Conservation (phyloP, 2,113 vertebrate genomes). For the Athene cunicularia region DNA sequence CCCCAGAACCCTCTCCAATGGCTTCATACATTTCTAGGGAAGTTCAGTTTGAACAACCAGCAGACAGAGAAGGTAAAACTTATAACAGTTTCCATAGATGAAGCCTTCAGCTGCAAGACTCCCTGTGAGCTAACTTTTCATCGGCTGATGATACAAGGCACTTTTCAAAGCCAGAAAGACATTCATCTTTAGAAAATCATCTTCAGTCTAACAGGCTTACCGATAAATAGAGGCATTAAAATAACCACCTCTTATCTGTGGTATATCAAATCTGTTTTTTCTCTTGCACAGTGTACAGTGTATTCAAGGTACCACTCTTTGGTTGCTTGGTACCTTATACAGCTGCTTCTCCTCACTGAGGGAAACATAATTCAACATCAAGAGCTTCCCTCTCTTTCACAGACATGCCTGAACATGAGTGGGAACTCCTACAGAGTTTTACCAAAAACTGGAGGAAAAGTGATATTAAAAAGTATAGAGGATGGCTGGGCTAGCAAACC, state of each 20-base stretch:
- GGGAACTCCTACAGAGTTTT: not conserved
- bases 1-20: not conserved
- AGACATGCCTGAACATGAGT: rapidly evolving
- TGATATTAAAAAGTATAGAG: not conserved
- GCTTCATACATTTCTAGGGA: not conserved
- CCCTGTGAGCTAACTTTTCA: not conserved
- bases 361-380: not conserved
- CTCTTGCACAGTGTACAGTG: not conserved
- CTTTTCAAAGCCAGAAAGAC: not conserved
- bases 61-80: not conserved
- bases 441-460: not conserved
- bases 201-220: not conserved
- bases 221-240: not conserved
- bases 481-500: not conserved
- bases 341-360: not conserved
- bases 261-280: not conserved
- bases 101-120: not conserved
- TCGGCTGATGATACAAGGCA: not conserved
- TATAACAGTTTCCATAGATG: not conserved
- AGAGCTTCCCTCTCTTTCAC: not conserved
- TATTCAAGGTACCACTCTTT: not conserved
- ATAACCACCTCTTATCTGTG: not conserved
- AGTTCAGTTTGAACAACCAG: not conserved
- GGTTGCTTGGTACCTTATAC: not conserved
- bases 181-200: not conserved